Base-by-base conservation (phyloP, 2,797 vertebrate species). In the Poecilia gillii region DNA sequence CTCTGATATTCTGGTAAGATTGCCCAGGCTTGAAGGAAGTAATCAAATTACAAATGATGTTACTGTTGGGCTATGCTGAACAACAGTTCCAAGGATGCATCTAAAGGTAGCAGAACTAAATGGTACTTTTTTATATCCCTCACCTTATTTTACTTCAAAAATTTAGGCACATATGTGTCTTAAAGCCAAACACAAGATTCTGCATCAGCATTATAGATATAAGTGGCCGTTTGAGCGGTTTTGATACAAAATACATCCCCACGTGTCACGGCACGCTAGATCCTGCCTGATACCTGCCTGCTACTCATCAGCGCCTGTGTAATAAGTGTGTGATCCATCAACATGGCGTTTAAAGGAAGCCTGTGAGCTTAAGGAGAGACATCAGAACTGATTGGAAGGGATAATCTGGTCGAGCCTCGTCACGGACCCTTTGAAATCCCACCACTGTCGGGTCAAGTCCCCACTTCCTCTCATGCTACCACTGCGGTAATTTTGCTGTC, bases 271-370 rank as follows among this genome's bases (percentile, higher is more conserved):
- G 72, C 88, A 81, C 80, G 88, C 33, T 72, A 53, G 46, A 72
- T 86, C 87, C 59, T 89, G 89, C 72, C 81, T 87, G 59, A 79
- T 25, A 31, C 79, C 73, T 84, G 88, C 80, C 87, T 87, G 87
- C 81, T 77, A 45, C 39, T 77, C 31, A 43, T 62, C 57, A 62
- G 28, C 23, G 2, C 59, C 72, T 80, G 74, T n/a, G 16, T 72
- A 68, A 4, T 43, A 43, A 70, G 1, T 47, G n/a, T 45, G 68
- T 51, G 41, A 57, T 80, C 41, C 18, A 68, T 82, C 62, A 64
- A 75, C n/a, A 57, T 18, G 6, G 51, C 49, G 75, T 75, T 79
- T 76, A 79, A 62, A 77, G 41, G 75, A 73, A 43, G 53, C 41
- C 77, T 80, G 51, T 47, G 39, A 1, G n/a, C 81, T 90, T 72